Conservation (phyloP, 2,113 vertebrate genomes). For the Tautogolabrus adspersus region DNA sequence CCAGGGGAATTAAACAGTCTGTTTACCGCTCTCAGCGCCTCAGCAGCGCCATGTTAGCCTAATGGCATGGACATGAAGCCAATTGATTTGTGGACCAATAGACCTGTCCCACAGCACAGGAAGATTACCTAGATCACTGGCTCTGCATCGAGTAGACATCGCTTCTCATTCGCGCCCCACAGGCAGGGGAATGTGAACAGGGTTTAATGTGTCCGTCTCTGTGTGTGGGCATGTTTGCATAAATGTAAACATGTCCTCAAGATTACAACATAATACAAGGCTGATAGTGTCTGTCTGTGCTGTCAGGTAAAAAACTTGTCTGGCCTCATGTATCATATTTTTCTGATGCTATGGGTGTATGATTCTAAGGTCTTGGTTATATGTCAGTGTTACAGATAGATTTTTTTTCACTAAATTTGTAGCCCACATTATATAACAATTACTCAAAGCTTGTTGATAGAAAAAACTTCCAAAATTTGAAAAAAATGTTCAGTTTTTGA, state of each 20-base stretch:
- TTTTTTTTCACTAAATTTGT: no score
- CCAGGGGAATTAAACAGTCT: conserved; percentile 79
- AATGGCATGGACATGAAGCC: conserved; percentile 76
- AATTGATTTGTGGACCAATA: conserved; percentile 80
- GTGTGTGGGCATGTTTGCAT: conserved; percentile 29
- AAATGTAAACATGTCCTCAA: conserved; percentile 5
- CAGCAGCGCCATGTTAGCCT: conserved; percentile 75
- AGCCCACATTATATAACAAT: no score
- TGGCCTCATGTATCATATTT: background rate
- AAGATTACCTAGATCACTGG: conserved; percentile 80
- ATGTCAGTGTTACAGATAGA: no score
- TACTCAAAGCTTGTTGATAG: no score
- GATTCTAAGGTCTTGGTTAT: no score
- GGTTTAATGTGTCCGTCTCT: conserved; percentile 41
- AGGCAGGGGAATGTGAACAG: conserved; percentile 54
- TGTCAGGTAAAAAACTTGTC: background rate
- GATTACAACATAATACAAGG: conserved; percentile 14
- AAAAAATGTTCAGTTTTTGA: no score
- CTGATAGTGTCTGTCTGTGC: background rate
- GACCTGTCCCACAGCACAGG: conserved; percentile 74
- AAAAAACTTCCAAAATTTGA: no score
- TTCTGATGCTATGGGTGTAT: background rate
- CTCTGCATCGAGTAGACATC: conserved; percentile 69
- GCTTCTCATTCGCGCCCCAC: conserved; percentile 53
- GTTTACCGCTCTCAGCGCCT: conserved; percentile 72